Conservation (phyloP, 2,888 invertebrate species). For the Drosophila putrida region DNA sequence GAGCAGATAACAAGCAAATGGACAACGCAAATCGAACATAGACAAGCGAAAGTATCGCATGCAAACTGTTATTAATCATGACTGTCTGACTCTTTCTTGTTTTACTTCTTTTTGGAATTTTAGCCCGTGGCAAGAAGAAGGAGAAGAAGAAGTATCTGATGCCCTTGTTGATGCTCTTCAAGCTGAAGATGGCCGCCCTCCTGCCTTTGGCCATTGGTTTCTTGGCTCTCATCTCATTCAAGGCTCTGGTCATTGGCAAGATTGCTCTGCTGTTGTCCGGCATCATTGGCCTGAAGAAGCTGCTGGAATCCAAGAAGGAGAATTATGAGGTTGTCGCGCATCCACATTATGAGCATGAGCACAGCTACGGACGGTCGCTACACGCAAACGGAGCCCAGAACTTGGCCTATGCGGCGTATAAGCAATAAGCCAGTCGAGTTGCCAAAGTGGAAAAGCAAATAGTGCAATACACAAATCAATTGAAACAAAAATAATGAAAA, state of each 20-base stretch:
- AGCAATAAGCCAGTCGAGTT: slow-evolving; percentile 68
- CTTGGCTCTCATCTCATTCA: slow-evolving; percentile 92
- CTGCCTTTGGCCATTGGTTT: slow-evolving; percentile 92
- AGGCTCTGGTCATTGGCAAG: slow-evolving; percentile 94
- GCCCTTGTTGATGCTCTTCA: slow-evolving; percentile 91
- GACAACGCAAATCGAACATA: slow-evolving; percentile 10
- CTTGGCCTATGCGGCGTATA: slow-evolving; percentile 89
- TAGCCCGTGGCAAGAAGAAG: slow-evolving; percentile 92
- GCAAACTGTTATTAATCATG: slow-evolving; percentile 31
- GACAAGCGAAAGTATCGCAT: slow-evolving; percentile 75
- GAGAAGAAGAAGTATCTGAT: slow-evolving; percentile 92
- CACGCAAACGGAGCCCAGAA: slow-evolving; percentile 88
- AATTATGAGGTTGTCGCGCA: slow-evolving; percentile 92
- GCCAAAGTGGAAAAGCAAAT: slow-evolving; percentile 43
- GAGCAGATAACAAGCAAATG: slow-evolving; percentile 55
- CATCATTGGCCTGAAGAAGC: slow-evolving; percentile 90
- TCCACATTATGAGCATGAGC: slow-evolving; percentile 88
- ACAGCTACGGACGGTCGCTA: slow-evolving; percentile 89
- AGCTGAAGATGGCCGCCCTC: slow-evolving; percentile 92
- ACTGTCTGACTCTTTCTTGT: not conserved
- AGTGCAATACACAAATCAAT: slow-evolving; percentile 75
- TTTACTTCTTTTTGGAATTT: not conserved
- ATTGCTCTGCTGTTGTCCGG: slow-evolving; percentile 92
- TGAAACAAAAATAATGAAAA: slow-evolving; percentile 24
- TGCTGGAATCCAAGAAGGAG: slow-evolving; percentile 90